A percentile compares a stretch with the other conserved stretches of the same genome.
Conservation (phyloP, 64 coral and sea anemone genomes). For the Montipora sp. region DNA sequence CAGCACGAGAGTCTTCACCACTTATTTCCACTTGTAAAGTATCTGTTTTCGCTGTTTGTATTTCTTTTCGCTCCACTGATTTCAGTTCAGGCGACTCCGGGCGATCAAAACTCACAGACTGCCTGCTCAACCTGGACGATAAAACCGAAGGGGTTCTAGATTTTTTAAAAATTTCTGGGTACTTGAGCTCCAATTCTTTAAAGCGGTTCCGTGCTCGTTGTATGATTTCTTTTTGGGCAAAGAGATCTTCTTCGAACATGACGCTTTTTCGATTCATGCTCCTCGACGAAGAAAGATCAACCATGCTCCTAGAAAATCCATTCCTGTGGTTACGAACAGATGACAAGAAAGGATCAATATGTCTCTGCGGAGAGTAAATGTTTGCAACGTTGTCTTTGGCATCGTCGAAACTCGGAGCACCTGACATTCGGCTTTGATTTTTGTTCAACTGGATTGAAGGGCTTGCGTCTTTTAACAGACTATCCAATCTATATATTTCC, state of each 20-base stretch:
- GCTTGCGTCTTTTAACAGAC: neutral
- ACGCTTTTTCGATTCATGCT: slow-evolving; percentile 55
- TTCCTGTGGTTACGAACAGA: slow-evolving; percentile 44
- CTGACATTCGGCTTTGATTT: slow-evolving; percentile 30
- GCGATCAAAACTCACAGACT: slow-evolving; percentile 38
- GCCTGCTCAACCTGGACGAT: slow-evolving; percentile 41
- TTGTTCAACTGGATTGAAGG: neutral
- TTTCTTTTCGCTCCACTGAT: slow-evolving; percentile 48
- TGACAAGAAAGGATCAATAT: neutral
- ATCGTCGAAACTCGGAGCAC: slow-evolving; percentile 31
- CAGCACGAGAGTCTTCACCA: slow-evolving; percentile 10
- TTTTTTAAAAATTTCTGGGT: slow-evolving; percentile 89
- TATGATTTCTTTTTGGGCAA: slow-evolving; percentile 73
- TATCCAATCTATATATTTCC: neutral
- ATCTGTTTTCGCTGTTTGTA: slow-evolving; percentile 53
- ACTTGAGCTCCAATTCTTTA: slow-evolving; percentile 87
- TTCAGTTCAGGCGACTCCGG: slow-evolving; percentile 2
- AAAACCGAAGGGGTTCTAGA: slow-evolving; percentile 72
- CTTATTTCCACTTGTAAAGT: slow-evolving; percentile 41
- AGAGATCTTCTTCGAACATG: slow-evolving; percentile 87
- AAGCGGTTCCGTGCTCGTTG: slow-evolving; percentile 80
- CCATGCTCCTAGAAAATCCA: slow-evolving; percentile 89
- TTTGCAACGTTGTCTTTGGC: neutral
- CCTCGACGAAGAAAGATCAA: slow-evolving; percentile 54
- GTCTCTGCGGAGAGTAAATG: neutral